Percentiles rank a stretch among this genome's conserved stretches.
These are phyloP conservation scores for Falco punctatus DNA, from an alignment of 2,113 vertebrate species.

Conservation along the genomic window DNA sequence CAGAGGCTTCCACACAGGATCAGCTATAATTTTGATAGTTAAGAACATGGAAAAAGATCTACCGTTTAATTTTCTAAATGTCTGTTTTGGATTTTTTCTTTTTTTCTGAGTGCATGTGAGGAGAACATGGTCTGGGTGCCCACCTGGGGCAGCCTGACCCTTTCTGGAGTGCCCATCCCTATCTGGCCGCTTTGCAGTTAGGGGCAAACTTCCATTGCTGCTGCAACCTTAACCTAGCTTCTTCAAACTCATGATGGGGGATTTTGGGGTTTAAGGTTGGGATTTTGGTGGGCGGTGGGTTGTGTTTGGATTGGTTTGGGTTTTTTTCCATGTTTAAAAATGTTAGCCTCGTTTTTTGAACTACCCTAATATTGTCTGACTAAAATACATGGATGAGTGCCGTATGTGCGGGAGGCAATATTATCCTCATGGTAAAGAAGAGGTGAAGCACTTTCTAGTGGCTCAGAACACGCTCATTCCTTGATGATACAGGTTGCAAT, in stretches of 20 bases:
- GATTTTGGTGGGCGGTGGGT: neutral
- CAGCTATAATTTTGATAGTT: neutral
- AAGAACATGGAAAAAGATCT: neutral
- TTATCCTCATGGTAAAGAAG: neutral
- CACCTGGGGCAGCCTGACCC: neutral
- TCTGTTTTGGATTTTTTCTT: too few relatives aligned
- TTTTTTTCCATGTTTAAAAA: neutral
- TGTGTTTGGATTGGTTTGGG: too few relatives aligned
- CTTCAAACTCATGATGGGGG: neutral
- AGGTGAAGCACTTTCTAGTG: neutral
- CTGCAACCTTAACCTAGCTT: neutral
- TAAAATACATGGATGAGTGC: neutral
- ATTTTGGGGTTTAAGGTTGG: neutral
- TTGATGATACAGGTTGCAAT: neutral
- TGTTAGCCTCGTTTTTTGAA: neutral
- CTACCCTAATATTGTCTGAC: neutral
- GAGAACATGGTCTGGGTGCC: neutral
- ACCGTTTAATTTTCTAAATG: neutral
- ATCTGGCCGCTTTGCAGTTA: neutral
- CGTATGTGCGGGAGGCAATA: fast-evolving
- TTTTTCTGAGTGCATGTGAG: neutral
- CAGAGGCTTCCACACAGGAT: neutral
- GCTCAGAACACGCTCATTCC: neutral
- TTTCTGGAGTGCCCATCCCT: fast-evolving
- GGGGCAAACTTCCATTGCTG: neutral